These are phyloP conservation scores for Oscheius myriophilus DNA, from an alignment of 2,888 invertebrate species.

Conservation along the genomic window DNA sequence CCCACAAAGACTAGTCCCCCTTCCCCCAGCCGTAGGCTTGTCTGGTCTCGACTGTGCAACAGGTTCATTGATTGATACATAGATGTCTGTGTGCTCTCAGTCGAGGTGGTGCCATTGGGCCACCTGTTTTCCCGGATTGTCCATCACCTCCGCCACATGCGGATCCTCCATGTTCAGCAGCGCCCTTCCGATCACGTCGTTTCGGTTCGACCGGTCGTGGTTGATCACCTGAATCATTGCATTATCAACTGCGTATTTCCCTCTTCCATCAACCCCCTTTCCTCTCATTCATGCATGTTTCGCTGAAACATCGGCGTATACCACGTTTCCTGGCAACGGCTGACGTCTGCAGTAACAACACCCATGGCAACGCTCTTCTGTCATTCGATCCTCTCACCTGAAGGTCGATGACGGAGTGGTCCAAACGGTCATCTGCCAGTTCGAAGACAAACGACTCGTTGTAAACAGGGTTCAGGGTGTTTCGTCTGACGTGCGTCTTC, in stretches of 20 bases:
- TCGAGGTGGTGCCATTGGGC: constrained; percentile 97
- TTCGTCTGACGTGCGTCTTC: constrained; percentile 86
- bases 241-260: too few species aligned
- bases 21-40: too few species aligned
- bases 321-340: too few species aligned
- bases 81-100: constrained; percentile 16
- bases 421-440: constrained; percentile 77
- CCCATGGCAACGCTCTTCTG: too few species aligned
- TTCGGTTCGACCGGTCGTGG: constrained; percentile 50
- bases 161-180: constrained; percentile 53
- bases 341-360: too few species aligned
- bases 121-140: constrained; percentile 94
- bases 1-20: too few species aligned
- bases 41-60: constrained; percentile 4
- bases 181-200: constrained; percentile 56
- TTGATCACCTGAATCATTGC: constrained; percentile 49
- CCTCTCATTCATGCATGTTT: too few species aligned
- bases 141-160: constrained; percentile 76
- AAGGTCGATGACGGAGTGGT: constrained; percentile 52
- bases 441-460: constrained; percentile 99
- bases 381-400: constrained; percentile 37
- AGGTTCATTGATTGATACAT: constrained; percentile 26
- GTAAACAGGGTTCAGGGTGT: constrained; percentile 93
- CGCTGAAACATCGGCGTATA: too few species aligned
- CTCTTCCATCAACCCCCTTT: too few species aligned